Percentiles rank a stretch among this genome's conserved stretches.
Conservation (phyloP, 2,888 invertebrate species). For the Thelaira solivaga region DNA sequence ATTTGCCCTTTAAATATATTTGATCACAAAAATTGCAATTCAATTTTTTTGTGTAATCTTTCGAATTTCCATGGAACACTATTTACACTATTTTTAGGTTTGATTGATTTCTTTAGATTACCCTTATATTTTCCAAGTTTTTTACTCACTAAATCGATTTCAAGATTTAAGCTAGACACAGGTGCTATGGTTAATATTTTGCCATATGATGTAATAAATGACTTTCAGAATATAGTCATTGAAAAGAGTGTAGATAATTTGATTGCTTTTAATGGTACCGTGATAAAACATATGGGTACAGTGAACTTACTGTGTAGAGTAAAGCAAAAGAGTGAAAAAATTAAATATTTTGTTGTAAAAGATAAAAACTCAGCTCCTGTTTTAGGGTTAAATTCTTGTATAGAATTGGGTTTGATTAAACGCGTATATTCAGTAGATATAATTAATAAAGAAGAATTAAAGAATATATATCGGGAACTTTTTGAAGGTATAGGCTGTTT, state of each 20-base stretch:
- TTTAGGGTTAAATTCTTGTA: conserved; percentile 21
- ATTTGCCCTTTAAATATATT: conserved; percentile 15
- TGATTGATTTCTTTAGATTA: too few relatives aligned
- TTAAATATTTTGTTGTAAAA: conserved; percentile 30
- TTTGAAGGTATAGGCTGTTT: too few relatives aligned
- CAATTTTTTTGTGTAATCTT: too few relatives aligned
- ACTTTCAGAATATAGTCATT: conserved; percentile 12
- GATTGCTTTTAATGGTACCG: conserved; percentile 43
- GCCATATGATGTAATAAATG: too few relatives aligned
- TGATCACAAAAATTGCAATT: too few relatives aligned
- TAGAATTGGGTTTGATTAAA: conserved; percentile 29
- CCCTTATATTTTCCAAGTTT: too few relatives aligned
- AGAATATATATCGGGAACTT: too few relatives aligned
- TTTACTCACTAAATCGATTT: conserved; percentile 5
- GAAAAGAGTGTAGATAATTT: conserved; percentile 32
- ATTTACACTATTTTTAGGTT: too few relatives aligned
- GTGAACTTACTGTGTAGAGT: background rate
- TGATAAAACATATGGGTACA: conserved; percentile 16
- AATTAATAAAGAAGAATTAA: too few relatives aligned
- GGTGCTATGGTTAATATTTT: conserved; percentile 40
- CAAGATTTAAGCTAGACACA: conserved; percentile 27
- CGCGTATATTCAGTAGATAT: conserved; percentile 28
- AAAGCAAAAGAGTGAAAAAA: background rate
- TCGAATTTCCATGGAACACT: too few relatives aligned
- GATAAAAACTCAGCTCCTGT: conserved; percentile 5